Base-by-base conservation (phyloP, 35 echinoderm and acorn worm genomes). In the Heliocidaris tuberculata region DNA sequence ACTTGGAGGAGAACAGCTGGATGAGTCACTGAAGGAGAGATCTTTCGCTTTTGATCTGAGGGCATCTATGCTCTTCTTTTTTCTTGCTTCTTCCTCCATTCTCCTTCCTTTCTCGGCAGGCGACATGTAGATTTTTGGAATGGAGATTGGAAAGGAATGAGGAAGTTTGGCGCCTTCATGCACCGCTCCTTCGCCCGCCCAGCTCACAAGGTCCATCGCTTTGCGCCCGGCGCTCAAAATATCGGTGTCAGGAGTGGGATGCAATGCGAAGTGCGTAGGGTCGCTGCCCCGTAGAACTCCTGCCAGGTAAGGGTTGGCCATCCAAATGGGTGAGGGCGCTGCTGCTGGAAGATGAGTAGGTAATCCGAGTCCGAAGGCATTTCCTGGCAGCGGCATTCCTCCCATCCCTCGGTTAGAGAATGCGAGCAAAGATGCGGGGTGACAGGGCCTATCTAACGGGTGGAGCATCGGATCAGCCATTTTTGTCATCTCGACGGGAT, bases 51-150 rank as follows among this genome's bases (percentile, higher is more conserved):
- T 93, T 16, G 91, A 93, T 49, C 91, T 19, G 21, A 93, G 50
- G 48, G 29, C 50, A 59, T 93, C 50, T 24, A 93, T 93, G 27
- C 91, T 93, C 30, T 59, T 49, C 49, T 12, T 49, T 59, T 93
- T 93, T 29, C 47, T 93, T 32, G 91, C 10, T 59, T 93, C 91
- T 30, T 93, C 91, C 29, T 59, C 91, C 48, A 93, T 50, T 31
- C 48, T 50, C 91, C 91, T 12, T 30, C 50, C 91, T 31, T 93
- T 93, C 50, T 59, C 91, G 50, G 91, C 50, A 24, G 50, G 50
- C 27, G 91, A 93, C 91, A 93, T 50, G 91, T 59, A 49, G 30
- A 93, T 11, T 48, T 93, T 93, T 13, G 91, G 91, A 13, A 93
- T 59, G n/a, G 91, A 56, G 1, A 93, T 32, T 48, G 47, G 91